Evolutionary conservation across 2,113 vertebrate species (phyloP).

Genomic region (Odocoileus hemionus): DNA sequence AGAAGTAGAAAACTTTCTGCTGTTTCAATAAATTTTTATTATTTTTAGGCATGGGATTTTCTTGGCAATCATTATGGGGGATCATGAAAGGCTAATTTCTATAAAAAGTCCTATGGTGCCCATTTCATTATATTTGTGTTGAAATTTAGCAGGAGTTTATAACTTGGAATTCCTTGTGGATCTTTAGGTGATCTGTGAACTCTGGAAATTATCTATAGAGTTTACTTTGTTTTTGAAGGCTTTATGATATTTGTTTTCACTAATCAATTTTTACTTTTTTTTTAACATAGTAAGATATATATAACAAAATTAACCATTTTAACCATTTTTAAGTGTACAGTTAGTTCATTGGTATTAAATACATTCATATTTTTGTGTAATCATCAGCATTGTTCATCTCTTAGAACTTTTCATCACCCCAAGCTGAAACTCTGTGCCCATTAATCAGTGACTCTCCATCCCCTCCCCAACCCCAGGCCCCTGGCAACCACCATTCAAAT

Average conservation of each 20-base stretch:
- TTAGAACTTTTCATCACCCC: background rate
- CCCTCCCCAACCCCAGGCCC: background rate
- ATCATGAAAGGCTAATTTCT: slow-evolving; percentile 35
- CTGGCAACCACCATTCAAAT: background rate
- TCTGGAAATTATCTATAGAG: background rate
- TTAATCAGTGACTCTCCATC: background rate
- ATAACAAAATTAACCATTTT: background rate
- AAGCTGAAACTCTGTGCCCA: background rate
- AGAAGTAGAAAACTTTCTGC: slow-evolving; percentile 2
- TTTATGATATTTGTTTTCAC: background rate
- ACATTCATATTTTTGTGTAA: background rate
- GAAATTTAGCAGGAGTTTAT: background rate
- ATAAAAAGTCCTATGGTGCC: background rate
- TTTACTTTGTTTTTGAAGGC: background rate
- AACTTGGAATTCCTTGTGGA: background rate
- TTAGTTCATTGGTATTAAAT: background rate
- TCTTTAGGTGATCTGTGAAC: background rate
- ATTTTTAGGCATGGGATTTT: slow-evolving; percentile 25
- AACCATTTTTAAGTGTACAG: background rate
- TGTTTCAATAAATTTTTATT: slow-evolving; percentile 49
- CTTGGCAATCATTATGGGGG: background rate
- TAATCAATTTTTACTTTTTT: background rate
- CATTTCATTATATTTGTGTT: background rate
- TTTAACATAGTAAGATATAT: background rate
- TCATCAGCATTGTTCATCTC: background rate